Percentiles rank a stretch among this genome's conserved stretches.
These are phyloP conservation scores for Zoroaster sp. DNA, from an alignment of 53 echinoderm and acorn worm species.

Conservation along the genomic window DNA sequence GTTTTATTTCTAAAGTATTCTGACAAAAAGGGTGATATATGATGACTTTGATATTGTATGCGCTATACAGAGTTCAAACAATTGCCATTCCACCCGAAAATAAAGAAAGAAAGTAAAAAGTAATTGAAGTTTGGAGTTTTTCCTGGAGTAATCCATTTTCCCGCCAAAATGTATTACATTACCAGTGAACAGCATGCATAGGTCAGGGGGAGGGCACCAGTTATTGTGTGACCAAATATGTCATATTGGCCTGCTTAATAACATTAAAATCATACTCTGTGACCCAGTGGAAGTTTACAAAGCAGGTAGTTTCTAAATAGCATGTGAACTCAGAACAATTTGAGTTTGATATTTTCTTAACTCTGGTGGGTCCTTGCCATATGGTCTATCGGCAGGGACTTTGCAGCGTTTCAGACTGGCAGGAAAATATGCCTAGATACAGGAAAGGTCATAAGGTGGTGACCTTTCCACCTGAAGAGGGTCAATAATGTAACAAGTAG, in stretches of 20 bases:
- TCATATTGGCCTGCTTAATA: slow-evolving; percentile 3
- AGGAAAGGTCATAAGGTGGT: background rate
- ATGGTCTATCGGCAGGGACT: background rate
- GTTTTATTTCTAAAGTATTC: too few relatives aligned
- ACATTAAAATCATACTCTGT: background rate
- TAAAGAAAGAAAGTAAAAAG: background rate
- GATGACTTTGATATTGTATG: too few relatives aligned
- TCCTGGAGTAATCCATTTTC: background rate
- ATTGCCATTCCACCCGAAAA: background rate
- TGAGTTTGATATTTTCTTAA: background rate
- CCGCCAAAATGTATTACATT: slow-evolving; percentile 44
- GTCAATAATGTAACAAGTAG: background rate
- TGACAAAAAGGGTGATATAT: too few relatives aligned
- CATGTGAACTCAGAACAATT: too few relatives aligned
- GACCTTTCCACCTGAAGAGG: background rate
- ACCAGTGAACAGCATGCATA: slow-evolving; percentile 12
- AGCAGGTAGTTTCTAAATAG: background rate
- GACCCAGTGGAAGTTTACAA: background rate
- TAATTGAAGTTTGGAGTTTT: background rate
- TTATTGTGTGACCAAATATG: slow-evolving; percentile 4
- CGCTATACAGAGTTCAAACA: too few relatives aligned
- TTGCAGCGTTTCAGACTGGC: background rate
- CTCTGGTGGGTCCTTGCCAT: too few relatives aligned
- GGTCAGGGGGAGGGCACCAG: slow-evolving; percentile 18
- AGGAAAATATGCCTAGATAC: background rate